These are phyloP conservation scores for Anoplius nigerrimus DNA, from an alignment of 2,888 invertebrate species.

Conservation along the genomic window DNA sequence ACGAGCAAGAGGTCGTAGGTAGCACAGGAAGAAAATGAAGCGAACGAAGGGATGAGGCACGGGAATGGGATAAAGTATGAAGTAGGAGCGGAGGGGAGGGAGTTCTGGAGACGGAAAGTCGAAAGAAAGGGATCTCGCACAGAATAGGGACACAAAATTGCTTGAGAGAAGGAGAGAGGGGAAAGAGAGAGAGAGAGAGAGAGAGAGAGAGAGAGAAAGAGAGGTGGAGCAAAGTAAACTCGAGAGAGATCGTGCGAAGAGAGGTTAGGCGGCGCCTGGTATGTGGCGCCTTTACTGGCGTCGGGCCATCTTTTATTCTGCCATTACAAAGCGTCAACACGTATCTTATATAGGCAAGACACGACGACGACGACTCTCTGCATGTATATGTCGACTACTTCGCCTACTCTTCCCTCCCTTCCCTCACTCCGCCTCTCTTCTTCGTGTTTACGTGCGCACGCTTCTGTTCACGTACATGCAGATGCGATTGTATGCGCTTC, in stretches of 20 bases:
- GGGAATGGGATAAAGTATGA: background rate
- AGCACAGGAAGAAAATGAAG: conserved; percentile 30
- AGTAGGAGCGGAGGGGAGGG: conserved; percentile 3
- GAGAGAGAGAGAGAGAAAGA: conserved; percentile 2
- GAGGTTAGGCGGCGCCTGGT: conserved; percentile 71
- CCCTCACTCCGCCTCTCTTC: too few relatives aligned
- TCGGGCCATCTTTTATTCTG: conserved; percentile 71
- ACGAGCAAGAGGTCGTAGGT: conserved; percentile 40
- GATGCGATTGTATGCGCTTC: conserved; percentile 20
- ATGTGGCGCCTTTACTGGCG: conserved; percentile 73
- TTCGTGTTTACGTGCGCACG: conserved; percentile 15
- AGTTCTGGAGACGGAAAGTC: background rate
- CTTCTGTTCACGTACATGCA: background rate
- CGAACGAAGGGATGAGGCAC: conserved; percentile 26
- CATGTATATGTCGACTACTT: background rate
- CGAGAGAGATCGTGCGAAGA: conserved; percentile 29
- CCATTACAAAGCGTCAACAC: conserved; percentile 70
- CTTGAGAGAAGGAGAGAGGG: conserved; percentile 11
- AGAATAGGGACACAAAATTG: background rate
- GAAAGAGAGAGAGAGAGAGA: background rate
- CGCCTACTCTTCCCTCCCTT: too few relatives aligned
- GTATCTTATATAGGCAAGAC: conserved; percentile 58
- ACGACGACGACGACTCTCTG: conserved; percentile 22
- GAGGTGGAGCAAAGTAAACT: background rate
- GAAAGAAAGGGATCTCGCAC: background rate